Evolutionary conservation across 2,797 vertebrate genomes (phyloP).

Genomic region (Lepilemur septentrionalis): DNA sequence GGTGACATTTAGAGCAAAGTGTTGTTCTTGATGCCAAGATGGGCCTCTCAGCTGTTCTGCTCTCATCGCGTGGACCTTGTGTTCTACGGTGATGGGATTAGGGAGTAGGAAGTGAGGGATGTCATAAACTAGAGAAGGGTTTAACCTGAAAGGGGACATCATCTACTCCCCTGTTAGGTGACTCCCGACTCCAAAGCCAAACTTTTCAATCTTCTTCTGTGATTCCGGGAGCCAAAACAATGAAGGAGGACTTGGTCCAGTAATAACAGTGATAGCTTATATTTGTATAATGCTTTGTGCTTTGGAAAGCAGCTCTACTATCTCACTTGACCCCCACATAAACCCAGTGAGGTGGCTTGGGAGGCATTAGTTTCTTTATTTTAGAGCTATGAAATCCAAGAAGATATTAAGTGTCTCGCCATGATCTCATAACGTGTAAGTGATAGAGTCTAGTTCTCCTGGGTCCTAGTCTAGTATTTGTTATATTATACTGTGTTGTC

Average conservation of each 20-base stretch:
- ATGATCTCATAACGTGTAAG: constrained; percentile 55
- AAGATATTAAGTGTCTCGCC: constrained; percentile 56
- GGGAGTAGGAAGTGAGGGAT: neutral
- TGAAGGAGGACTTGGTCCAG: neutral
- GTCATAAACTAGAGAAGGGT: neutral
- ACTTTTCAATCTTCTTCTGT: neutral
- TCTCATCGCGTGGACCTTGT: neutral
- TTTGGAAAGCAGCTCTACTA: constrained; percentile 22
- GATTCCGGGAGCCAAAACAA: constrained; percentile 38
- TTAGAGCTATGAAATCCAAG: constrained; percentile 32
- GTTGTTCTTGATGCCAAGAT: neutral
- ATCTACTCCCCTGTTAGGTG: neutral
- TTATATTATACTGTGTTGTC: neutral
- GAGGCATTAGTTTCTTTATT: constrained; percentile 58
- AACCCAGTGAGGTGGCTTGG: constrained; percentile 41
- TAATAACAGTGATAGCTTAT: constrained; percentile 40
- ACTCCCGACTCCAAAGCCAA: neutral
- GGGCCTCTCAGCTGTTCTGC: neutral
- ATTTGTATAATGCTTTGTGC: constrained; percentile 1
- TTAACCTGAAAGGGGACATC: neutral
- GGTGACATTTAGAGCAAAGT: neutral
- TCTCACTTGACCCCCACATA: constrained; percentile 49
- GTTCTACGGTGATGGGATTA: neutral
- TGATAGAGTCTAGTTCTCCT: neutral
- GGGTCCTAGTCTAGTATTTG: neutral